Conservation (phyloP, 2,888 invertebrate species). For the Mythimna vitellina region DNA sequence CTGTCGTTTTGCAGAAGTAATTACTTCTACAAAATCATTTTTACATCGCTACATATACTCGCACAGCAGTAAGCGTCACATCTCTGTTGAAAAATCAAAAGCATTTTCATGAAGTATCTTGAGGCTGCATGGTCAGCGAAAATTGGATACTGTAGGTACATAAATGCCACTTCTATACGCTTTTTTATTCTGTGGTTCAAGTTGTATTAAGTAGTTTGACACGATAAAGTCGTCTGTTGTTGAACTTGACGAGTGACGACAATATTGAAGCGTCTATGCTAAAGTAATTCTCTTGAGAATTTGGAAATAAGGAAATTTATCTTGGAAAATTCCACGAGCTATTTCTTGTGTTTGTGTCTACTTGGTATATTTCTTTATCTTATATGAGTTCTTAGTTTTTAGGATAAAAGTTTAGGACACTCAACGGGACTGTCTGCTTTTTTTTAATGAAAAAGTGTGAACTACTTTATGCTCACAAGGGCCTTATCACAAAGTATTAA, state of each 20-base stretch:
- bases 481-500: no score
- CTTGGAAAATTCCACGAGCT: background rate
- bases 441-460: no score
- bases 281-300: slow-evolving; percentile 14
- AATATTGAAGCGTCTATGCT: slow-evolving; percentile 19
- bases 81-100: no score
- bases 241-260: slow-evolving; percentile 18
- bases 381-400: no score
- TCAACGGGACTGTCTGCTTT: no score
- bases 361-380: no score
- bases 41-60: background rate
- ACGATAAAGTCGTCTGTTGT: slow-evolving; percentile 21
- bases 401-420: no score
- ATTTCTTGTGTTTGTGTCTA: no score
- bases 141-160: background rate
- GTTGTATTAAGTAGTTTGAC: slow-evolving; percentile 18
- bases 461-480: no score
- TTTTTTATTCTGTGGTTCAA: slow-evolving; percentile 1
- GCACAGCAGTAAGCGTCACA: background rate
- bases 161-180: background rate
- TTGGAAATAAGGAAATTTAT: slow-evolving; percentile 1
- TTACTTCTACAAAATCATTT: background rate
- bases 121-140: no score
- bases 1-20: background rate
- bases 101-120: no score